Evolutionary conservation across 2,888 invertebrate genomes (phyloP), one percentile per base, ranked within the genome.

Genomic region (Mactromeris polynyma): DNA sequence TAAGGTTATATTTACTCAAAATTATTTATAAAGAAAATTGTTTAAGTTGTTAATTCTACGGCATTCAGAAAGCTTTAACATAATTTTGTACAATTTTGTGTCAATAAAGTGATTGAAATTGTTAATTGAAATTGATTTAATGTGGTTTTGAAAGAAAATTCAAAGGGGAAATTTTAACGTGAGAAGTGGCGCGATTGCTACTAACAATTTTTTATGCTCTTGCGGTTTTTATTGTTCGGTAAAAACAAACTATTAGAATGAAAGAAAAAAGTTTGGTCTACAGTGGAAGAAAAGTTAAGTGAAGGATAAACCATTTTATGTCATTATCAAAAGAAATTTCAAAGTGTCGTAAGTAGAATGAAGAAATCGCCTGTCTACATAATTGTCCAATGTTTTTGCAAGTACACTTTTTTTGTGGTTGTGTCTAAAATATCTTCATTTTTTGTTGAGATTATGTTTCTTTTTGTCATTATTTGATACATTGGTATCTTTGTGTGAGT

Each of bases 51-150:
- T 73, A 84, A 40, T 46, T 36, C 77, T 38, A 0, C 38, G 21
- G 77, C 26, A 85, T 85, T 85, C 85, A 85, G 40, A 73, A 21
- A 64, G 38, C 38, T 58, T 85, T 58, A 80, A 85, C 64, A 80
- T 79, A 78, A 85, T 80, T 85, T 85, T 79, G 58, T 79, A 79
- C 80, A 85, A 85, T 80, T 58, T 79, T 42, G 38, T 79, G 64
- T 80, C 85, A 79, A 79, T 79, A 85, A 80, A 46, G 26, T 21
- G 42, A 73, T 83, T 73, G 83, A 83, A n/a, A n/a, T n/a, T n/a
- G n/a, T n/a, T n/a, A n/a, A n/a, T n/a, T n/a, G n/a, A n/a, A 83
- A 73, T 83, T 69, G 73, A 83, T 83, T 83, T 83, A 83, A 33
- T 42, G 31, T 26, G 33, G 3, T 7, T 36, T 82, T 82, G 40